phyloP scores from a whole-genome alignment of 2,113 vertebrate genomes.

The Scomber japonicus region DNA sequence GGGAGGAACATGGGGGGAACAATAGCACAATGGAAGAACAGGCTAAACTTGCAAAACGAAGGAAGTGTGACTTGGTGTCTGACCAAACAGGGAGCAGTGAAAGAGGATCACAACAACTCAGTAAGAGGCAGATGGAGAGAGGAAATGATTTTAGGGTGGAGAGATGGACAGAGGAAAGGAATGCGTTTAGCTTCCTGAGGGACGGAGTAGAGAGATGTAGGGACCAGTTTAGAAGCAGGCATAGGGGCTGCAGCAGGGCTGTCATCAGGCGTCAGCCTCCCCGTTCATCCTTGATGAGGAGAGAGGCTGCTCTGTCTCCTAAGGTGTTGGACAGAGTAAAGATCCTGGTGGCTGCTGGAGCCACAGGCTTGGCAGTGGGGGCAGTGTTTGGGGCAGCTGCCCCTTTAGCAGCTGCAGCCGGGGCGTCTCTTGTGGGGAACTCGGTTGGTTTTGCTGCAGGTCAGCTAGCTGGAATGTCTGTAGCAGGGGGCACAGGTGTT shows the following conservation, averaged over 20 bases:
- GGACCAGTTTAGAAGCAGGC: slow-evolving; percentile 37
- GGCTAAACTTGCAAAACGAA: slow-evolving; percentile 55
- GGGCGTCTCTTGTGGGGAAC: slow-evolving; percentile 74
- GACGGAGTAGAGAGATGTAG: slow-evolving; percentile 36
- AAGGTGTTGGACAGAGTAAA: slow-evolving; percentile 80
- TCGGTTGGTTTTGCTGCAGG: slow-evolving; percentile 66
- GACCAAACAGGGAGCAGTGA: background rate
- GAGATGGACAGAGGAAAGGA: slow-evolving; percentile 59
- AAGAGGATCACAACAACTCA: background rate
- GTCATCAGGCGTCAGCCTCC: slow-evolving; percentile 32
- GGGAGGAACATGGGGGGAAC: slow-evolving; percentile 5
- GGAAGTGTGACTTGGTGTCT: slow-evolving; percentile 67
- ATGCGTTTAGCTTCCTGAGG: slow-evolving; percentile 36
- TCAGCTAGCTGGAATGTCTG: slow-evolving; percentile 74
- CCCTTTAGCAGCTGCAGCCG: slow-evolving; percentile 79
- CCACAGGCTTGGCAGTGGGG: slow-evolving; percentile 80
- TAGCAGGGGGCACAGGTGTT: slow-evolving; percentile 59
- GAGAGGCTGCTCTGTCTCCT: slow-evolving; percentile 73
- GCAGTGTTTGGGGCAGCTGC: slow-evolving; percentile 76
- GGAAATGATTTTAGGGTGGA: slow-evolving; percentile 48
- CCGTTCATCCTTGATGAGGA: slow-evolving; percentile 58
- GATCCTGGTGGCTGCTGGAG: slow-evolving; percentile 76
- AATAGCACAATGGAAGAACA: slow-evolving; percentile 1
- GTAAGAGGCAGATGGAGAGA: slow-evolving; percentile 38
- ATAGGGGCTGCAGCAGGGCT: background rate